phyloP scores from a whole-genome alignment of 2,888 invertebrate genomes.

The Watsonalla binaria region DNA sequence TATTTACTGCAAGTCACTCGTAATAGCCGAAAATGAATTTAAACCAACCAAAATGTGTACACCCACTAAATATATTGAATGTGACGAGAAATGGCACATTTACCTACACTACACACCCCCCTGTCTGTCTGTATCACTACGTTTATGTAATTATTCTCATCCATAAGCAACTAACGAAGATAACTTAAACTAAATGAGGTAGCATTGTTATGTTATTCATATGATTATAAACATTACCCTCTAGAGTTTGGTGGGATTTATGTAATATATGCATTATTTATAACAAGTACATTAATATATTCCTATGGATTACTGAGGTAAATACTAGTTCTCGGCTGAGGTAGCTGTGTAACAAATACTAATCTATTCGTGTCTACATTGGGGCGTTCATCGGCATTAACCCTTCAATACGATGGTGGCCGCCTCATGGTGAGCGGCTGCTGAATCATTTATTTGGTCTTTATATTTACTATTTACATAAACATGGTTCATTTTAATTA shows the following conservation, averaged over 20 bases:
- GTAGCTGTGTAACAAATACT: slow-evolving; percentile 41
- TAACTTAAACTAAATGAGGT: slow-evolving; percentile 68
- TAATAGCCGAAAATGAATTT: background rate
- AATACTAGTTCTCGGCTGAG: slow-evolving; percentile 61
- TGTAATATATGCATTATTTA: slow-evolving; percentile 52
- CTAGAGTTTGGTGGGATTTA: slow-evolving; percentile 76
- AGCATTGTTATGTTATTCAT: slow-evolving; percentile 70
- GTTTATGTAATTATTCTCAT: slow-evolving; percentile 1
- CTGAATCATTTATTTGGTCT: no score
- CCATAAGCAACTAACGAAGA: slow-evolving; percentile 22
- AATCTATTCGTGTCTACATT: background rate
- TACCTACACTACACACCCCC: slow-evolving; percentile 1
- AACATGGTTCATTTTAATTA: no score
- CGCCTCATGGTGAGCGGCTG: no score
- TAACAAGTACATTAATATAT: slow-evolving; percentile 62
- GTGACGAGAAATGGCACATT: background rate
- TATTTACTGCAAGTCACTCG: background rate
- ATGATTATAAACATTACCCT: slow-evolving; percentile 55
- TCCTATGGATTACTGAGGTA: slow-evolving; percentile 74
- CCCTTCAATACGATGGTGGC: no score
- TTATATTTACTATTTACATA: no score
- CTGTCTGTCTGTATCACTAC: slow-evolving; percentile 6
- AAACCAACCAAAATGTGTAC: background rate
- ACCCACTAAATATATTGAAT: background rate
- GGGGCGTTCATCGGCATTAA: background rate